Percentiles rank a stretch among this genome's conserved stretches.
Evolutionary conservation across 2,113 vertebrate genomes (phyloP).

Genomic region (Lagenorhynchus albirostris): DNA sequence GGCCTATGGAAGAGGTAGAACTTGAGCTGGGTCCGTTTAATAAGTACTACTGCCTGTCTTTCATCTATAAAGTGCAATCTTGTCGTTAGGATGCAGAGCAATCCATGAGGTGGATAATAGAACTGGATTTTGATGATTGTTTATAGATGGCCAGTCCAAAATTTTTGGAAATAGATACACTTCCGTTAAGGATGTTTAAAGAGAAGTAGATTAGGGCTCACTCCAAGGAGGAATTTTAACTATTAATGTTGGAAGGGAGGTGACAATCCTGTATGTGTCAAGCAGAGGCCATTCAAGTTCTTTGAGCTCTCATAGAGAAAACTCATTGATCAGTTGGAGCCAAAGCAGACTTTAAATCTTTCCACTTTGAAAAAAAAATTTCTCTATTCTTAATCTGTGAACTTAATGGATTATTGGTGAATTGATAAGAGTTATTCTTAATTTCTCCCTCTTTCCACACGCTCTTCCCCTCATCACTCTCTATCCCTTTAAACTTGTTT

Average conservation of each 20-base stretch:
- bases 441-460: not conserved
- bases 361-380: not conserved
- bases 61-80: not conserved
- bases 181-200: not conserved
- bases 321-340: not conserved
- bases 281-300: not conserved
- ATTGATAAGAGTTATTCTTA: not conserved
- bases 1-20: not conserved
- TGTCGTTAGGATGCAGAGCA: not conserved
- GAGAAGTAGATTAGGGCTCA: not conserved
- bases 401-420: not conserved
- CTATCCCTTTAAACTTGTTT: not conserved
- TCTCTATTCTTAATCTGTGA: not conserved
- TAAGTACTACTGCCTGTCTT: not conserved
- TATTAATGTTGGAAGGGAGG: not conserved
- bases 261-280: not conserved
- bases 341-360: conserved; percentile 1
- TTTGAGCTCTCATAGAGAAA: not conserved
- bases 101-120: not conserved
- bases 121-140: not conserved
- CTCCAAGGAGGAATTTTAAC: not conserved
- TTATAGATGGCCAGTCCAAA: not conserved
- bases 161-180: not conserved
- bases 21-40: not conserved
- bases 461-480: not conserved